Conservation (phyloP, 64 coral and sea anemone genomes). For the Dendrophyllia cribrosa region DNA sequence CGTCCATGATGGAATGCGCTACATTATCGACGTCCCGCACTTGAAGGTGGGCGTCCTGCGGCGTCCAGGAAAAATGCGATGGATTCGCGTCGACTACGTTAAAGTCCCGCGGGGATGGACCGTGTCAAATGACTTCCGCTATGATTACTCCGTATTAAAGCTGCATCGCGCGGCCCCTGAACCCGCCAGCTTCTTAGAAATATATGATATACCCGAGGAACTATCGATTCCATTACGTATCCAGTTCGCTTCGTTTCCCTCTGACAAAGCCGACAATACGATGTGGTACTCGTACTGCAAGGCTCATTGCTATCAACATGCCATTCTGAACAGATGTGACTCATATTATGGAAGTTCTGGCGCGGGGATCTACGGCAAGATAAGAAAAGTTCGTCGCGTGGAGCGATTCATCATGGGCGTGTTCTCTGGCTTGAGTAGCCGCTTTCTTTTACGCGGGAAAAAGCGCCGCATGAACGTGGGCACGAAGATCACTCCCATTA, state of each 20-base stretch:
- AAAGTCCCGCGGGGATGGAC: constrained; percentile 82
- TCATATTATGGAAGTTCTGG: constrained; percentile 75
- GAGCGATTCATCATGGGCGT: constrained; percentile 76
- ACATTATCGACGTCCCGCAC: constrained; percentile 42
- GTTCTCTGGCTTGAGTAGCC: constrained; percentile 64
- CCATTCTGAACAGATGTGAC: constrained; percentile 82
- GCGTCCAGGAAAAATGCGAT: constrained; percentile 60
- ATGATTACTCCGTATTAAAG: constrained; percentile 83
- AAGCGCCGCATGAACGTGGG: constrained; percentile 47
- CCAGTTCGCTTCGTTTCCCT: constrained; percentile 75
- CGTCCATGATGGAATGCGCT: constrained; percentile 68
- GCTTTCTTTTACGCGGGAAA: neutral
- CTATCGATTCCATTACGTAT: neutral
- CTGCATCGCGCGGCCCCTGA: constrained; percentile 26
- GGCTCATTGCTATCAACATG: constrained; percentile 38
- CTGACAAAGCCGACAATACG: constrained; percentile 67
- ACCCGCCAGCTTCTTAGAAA: constrained; percentile 36
- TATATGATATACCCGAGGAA: constrained; percentile 32
- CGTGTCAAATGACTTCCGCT: constrained; percentile 21
- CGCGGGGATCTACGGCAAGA: constrained; percentile 72
- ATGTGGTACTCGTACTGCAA: constrained; percentile 84
- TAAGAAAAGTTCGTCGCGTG: neutral
- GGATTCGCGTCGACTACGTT: constrained; percentile 54
- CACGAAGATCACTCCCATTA: constrained; percentile 68
- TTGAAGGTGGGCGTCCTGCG: constrained; percentile 76